These are phyloP conservation scores for Myotis myotis DNA, from an alignment of 2,797 vertebrate species.

Conservation along the genomic window DNA sequence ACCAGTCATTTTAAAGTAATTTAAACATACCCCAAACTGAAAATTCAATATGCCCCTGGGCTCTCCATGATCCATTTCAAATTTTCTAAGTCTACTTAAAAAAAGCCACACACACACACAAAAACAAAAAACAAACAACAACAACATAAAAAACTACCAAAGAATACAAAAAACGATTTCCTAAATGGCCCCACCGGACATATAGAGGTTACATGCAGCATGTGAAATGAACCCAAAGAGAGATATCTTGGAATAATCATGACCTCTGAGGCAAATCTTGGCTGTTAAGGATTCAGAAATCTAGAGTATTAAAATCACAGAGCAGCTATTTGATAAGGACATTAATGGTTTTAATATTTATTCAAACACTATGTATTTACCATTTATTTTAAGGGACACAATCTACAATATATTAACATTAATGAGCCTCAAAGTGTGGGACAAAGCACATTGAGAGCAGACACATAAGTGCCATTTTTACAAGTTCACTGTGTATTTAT, in stretches of 20 bases:
- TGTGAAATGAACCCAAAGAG: neutral
- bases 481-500: neutral
- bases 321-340: neutral
- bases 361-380: neutral
- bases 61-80: slow-evolving; percentile 18
- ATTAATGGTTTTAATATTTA: neutral
- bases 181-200: neutral
- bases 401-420: neutral
- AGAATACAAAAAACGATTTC: neutral
- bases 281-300: neutral
- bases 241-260: neutral
- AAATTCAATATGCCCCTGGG: neutral
- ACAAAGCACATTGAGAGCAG: neutral
- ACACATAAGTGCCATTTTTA: neutral
- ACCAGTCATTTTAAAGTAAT: slow-evolving; percentile 43
- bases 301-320: neutral
- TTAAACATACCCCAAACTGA: slow-evolving; percentile 29
- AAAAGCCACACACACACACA: neutral
- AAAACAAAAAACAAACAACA: too few species aligned
- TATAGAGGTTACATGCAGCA: neutral
- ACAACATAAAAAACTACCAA: neutral
- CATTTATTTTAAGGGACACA: neutral
- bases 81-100: neutral
- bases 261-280: neutral
- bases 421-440: neutral